phyloP scores from a whole-genome alignment of 1,140 invertebrate genomes.

The Tetranychus cinnabarinus region DNA sequence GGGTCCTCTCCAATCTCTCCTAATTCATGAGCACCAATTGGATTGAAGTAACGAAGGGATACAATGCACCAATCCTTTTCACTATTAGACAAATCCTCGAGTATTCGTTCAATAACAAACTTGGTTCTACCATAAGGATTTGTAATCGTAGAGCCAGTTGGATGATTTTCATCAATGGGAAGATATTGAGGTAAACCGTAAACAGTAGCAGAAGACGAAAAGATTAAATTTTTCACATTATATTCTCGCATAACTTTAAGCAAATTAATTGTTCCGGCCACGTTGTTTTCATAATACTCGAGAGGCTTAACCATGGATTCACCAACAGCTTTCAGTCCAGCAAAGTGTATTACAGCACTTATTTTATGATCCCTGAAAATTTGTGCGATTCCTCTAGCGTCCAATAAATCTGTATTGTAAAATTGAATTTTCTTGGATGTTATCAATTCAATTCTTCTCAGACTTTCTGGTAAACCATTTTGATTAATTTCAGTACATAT shows the following conservation, averaged over 20 bases:
- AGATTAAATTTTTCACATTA: slow-evolving; percentile 53
- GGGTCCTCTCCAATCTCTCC: slow-evolving; percentile 92
- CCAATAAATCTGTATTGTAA: slow-evolving; percentile 47
- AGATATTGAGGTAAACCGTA: slow-evolving; percentile 62
- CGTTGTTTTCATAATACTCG: slow-evolving; percentile 36
- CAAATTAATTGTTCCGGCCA: slow-evolving; percentile 3
- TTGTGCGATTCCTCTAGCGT: slow-evolving; percentile 34
- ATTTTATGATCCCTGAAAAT: slow-evolving; percentile 57
- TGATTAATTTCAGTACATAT: slow-evolving; percentile 18
- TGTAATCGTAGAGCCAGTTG: slow-evolving; percentile 56
- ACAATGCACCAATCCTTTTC: slow-evolving; percentile 26
- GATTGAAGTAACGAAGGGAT: slow-evolving; percentile 91
- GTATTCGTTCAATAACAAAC: slow-evolving; percentile 90
- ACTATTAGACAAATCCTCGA: slow-evolving; percentile 37
- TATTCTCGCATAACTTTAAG: slow-evolving; percentile 50
- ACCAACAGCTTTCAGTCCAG: slow-evolving; percentile 88
- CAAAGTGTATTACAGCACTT: slow-evolving; percentile 87
- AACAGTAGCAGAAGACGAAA: slow-evolving; percentile 85
- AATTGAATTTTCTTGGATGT: slow-evolving; percentile 47
- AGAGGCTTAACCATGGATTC: slow-evolving; percentile 81
- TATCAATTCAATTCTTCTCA: slow-evolving; percentile 56
- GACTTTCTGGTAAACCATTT: slow-evolving; percentile 32
- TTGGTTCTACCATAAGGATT: slow-evolving; percentile 96
- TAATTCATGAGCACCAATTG: slow-evolving; percentile 81
- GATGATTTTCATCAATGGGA: slow-evolving; percentile 63